A percentile compares a stretch with the other conserved stretches of the same genome.
Evolutionary conservation across 2,888 invertebrate genomes (phyloP).

Genomic region (Dermolepida albohirtum): DNA sequence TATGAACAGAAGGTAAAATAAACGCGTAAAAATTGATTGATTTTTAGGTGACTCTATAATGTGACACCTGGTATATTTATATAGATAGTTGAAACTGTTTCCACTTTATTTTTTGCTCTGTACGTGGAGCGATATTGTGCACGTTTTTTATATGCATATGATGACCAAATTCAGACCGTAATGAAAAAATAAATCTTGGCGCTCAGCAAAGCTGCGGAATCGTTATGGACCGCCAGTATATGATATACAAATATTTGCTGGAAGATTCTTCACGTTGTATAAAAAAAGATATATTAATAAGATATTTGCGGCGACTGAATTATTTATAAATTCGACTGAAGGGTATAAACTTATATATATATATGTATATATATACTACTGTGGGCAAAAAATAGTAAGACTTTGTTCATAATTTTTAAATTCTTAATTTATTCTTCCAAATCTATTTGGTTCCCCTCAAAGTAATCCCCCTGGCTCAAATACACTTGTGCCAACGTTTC

Average conservation of each 20-base stretch:
- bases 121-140: slow-evolving; percentile 28
- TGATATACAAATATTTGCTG: slow-evolving; percentile 32
- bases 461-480: too few relatives aligned
- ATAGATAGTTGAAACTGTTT: slow-evolving; percentile 47
- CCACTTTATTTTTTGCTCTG: slow-evolving; percentile 44
- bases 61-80: too few relatives aligned
- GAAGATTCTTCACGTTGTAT: slow-evolving; percentile 31
- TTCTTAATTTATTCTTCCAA: too few relatives aligned
- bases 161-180: slow-evolving; percentile 37
- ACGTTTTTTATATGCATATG: slow-evolving; percentile 39
- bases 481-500: too few relatives aligned
- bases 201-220: slow-evolving; percentile 22
- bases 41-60: too few relatives aligned
- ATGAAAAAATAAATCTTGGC: slow-evolving; percentile 39
- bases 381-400: too few relatives aligned
- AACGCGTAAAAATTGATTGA: too few relatives aligned
- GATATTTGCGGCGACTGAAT: slow-evolving; percentile 16
- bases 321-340: slow-evolving; percentile 24
- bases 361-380: too few relatives aligned
- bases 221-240: slow-evolving; percentile 31
- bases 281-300: slow-evolving; percentile 30
- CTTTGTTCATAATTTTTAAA: too few relatives aligned
- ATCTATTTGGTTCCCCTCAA: too few relatives aligned
- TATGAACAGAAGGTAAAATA: too few relatives aligned
- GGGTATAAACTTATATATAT: slow-evolving; percentile 5